Percentiles rank a stretch among this genome's conserved stretches.
Conservation (phyloP, 2,797 vertebrate species). For the Onychomys arenicola region DNA sequence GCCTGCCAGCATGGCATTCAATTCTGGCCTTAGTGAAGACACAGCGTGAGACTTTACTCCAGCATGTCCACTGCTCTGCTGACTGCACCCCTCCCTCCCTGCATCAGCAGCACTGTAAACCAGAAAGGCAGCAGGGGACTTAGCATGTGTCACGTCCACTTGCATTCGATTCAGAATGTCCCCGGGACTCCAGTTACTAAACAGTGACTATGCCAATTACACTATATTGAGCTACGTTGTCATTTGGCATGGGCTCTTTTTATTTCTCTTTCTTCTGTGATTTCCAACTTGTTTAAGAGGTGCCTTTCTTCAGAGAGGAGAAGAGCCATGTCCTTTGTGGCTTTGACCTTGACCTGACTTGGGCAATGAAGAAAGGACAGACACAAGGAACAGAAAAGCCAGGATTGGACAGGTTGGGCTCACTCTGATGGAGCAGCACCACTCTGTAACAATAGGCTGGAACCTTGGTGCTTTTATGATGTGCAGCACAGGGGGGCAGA, state of each 20-base stretch:
- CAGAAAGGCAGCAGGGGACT: neutral
- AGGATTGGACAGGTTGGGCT: too few species aligned
- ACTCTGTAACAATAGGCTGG: too few species aligned
- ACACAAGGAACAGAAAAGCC: neutral
- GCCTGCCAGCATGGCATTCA: neutral
- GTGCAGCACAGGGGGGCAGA: neutral
- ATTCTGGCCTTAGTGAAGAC: neutral
- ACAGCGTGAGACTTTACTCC: neutral
- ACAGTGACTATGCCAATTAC: neutral
- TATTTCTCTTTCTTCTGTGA: neutral
- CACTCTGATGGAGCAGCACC: neutral
- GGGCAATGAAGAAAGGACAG: neutral
- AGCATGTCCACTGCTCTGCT: neutral
- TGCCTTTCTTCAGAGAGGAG: neutral
- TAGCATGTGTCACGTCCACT: too few species aligned
- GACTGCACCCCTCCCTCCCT: neutral
- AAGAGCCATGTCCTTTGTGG: neutral
- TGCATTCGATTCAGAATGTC: neutral
- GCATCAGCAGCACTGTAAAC: neutral
- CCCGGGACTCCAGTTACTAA: neutral
- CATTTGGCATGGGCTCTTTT: neutral
- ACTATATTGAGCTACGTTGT: neutral
- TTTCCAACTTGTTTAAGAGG: conserved; percentile 23
- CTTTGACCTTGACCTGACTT: neutral
- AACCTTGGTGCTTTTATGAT: neutral